Percentiles rank a stretch among this genome's conserved stretches.
phyloP scores from a whole-genome alignment of 2,797 vertebrate species.

The Halcyon leucocephala region DNA sequence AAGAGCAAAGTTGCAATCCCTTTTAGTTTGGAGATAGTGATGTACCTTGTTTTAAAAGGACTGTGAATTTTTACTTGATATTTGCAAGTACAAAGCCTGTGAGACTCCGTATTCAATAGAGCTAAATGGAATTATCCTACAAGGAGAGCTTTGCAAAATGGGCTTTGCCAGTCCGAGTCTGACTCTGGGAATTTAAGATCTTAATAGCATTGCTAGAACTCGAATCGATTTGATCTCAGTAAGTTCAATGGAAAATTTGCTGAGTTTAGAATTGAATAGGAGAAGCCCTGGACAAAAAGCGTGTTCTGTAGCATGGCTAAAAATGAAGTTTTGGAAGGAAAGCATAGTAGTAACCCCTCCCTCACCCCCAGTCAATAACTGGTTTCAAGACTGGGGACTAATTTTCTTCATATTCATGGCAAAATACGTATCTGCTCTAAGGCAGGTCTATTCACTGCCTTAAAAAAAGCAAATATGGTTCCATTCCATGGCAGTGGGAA shows the following conservation, averaged over 20 bases:
- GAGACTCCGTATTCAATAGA: not conserved
- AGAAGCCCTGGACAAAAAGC: not conserved
- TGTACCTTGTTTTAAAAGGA: not conserved
- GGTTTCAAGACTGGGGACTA: not conserved
- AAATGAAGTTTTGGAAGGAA: not conserved
- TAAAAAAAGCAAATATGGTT: not conserved
- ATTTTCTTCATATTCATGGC: not conserved
- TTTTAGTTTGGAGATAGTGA: not conserved
- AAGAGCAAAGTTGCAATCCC: not conserved
- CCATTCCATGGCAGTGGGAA: not conserved
- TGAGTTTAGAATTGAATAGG: not conserved
- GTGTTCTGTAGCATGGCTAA: not conserved
- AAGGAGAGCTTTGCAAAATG: not conserved
- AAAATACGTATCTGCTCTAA: not conserved
- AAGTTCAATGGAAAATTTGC: not conserved
- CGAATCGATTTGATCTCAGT: not conserved
- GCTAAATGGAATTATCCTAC: not conserved
- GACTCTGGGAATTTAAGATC: not conserved
- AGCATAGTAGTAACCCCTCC: not conserved
- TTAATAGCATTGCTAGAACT: not conserved
- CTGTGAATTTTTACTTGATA: not conserved
- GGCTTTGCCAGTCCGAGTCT: not conserved
- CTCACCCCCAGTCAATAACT: rapidly evolving
- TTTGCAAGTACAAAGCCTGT: not conserved
- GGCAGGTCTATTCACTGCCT: not conserved